Base-by-base conservation (phyloP, 2,113 vertebrate genomes). In the Malurus elegans region DNA sequence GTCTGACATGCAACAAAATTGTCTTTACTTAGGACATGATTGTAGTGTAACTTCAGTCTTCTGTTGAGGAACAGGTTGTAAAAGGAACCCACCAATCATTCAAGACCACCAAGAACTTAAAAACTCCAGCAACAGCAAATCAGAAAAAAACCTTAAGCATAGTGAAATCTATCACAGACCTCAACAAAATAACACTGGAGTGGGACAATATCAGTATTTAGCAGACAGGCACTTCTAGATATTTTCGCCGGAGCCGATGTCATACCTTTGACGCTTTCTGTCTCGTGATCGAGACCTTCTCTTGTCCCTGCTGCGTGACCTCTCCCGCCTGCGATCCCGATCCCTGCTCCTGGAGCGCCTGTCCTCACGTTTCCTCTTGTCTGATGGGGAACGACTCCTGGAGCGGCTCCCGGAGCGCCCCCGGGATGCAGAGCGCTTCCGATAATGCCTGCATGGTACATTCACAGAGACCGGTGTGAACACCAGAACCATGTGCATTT, bases 261-360 rank as follows among this genome's bases (percentile, higher is more conserved):
- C 92, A 0, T 82, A 99, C 99, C 99, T 98, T 31, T 98, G 97
- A 6, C 99, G 98, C 69, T 99, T 99, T 38, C 99, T 98, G 89
- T 99, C 99, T 83, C 99, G 98, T 7, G 99, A 99, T 2, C 99
- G 98, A 34, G 99, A 99, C 79, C 99, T 97, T 6, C 99, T 98
- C 79, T 99, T 98, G 66, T 99, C 99, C 82, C 99, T 96, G 82
- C 99, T 99, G 36, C 99, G 98, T 1, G 99, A 98, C 25, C 99
- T 94, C 72, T 99, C 99, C 32, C 98, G 96, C 3, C 98, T 76
- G 8, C 98, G 97, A 0, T 98, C 98, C 40, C 98, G 95, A 0
- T 98, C 98, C n/a, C 98, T 93, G 53, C 98, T 99, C 42, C 99
- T 90, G 11, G 98, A 98, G 3, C 98, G 97, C 13, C 98, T 94